Evolutionary conservation across 2,888 invertebrate genomes (phyloP).

Genomic region (Crepidodera aurea): DNA sequence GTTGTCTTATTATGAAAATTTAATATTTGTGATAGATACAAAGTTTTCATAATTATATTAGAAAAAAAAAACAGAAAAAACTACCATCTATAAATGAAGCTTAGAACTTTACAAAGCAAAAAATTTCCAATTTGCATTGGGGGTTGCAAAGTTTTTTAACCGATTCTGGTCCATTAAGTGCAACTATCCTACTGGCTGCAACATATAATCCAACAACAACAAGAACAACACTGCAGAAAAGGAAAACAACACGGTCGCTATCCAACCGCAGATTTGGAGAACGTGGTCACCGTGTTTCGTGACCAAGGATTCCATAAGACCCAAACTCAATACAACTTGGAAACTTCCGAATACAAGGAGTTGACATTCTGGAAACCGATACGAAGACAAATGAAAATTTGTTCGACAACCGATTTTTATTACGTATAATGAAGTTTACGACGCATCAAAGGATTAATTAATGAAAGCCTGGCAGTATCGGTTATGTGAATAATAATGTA

Average conservation of each 20-base stretch:
- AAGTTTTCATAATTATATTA: too few species aligned
- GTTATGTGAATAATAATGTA: too few species aligned
- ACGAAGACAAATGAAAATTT: slow-evolving; percentile 11
- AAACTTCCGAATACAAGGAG: neutral
- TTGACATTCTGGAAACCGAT: slow-evolving; percentile 5
- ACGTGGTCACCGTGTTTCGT: slow-evolving; percentile 15
- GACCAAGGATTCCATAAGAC: slow-evolving; percentile 8
- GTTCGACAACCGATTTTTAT: neutral
- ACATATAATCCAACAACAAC: neutral
- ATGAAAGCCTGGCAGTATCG: too few species aligned
- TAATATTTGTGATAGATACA: too few species aligned
- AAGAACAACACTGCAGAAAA: neutral
- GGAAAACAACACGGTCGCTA: neutral
- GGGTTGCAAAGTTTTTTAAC: too few species aligned
- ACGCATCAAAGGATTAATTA: neutral
- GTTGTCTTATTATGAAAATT: too few species aligned
- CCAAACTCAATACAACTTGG: slow-evolving; percentile 11
- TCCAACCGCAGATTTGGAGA: slow-evolving; percentile 3
- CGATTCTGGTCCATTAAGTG: neutral
- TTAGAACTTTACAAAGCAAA: too few species aligned
- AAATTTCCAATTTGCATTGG: too few species aligned
- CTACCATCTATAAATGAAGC: too few species aligned
- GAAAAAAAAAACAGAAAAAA: too few species aligned
- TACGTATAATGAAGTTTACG: neutral
- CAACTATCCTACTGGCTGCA: neutral